Conservation (phyloP, 2,113 vertebrate species). For the Madoqua kirkii region DNA sequence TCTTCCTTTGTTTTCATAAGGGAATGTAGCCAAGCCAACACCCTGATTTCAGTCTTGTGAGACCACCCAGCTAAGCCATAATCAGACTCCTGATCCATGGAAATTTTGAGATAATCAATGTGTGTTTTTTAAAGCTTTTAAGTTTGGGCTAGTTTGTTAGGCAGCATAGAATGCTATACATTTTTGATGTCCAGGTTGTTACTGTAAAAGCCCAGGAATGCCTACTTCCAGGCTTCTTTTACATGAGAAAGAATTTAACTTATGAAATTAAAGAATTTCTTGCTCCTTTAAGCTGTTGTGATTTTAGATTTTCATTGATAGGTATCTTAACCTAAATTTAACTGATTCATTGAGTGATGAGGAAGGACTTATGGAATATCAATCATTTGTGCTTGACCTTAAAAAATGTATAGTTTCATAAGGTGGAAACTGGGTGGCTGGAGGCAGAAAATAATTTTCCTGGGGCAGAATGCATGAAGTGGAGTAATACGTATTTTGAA, state of each 20-base stretch:
- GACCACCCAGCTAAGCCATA: background rate
- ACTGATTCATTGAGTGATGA: background rate
- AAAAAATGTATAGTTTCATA: background rate
- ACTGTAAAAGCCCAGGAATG: background rate
- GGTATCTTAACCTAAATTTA: background rate
- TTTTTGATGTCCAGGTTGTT: no score
- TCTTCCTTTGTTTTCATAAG: background rate
- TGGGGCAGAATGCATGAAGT: background rate
- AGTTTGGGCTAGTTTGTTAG: background rate
- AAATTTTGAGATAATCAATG: background rate
- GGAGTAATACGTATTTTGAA: background rate
- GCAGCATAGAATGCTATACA: background rate
- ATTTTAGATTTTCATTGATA: background rate
- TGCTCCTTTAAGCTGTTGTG: background rate
- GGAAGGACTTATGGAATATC: background rate
- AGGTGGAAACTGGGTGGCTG: background rate
- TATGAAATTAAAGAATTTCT: background rate
- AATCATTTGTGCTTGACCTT: background rate
- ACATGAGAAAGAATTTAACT: background rate
- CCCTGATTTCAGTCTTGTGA: background rate
- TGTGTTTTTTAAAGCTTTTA: background rate
- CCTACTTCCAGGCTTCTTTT: background rate
- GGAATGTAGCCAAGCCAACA: background rate
- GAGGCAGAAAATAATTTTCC: background rate
- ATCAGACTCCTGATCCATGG: background rate